Percentiles rank a stretch among this genome's conserved stretches.
Conservation (phyloP, 2,113 vertebrate genomes). For the Podarcis muralis region DNA sequence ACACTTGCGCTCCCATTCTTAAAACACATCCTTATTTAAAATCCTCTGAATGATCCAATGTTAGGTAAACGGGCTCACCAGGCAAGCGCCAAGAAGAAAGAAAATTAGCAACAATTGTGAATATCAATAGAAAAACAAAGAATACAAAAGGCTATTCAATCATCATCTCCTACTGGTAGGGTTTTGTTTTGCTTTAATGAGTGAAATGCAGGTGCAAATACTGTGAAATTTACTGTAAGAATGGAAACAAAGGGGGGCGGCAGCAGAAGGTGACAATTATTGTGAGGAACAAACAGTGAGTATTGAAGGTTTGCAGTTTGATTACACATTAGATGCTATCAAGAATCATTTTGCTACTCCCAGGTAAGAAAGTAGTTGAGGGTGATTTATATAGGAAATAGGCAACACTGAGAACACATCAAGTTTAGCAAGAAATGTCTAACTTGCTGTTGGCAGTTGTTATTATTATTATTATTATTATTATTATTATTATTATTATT, state of each 20-base stretch:
- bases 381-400: background rate
- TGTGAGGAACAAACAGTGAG: background rate
- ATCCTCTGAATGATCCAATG: conserved; percentile 3
- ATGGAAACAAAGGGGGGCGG: background rate
- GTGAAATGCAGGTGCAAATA: background rate
- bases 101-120: conserved; percentile 13
- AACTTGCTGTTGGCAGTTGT: too few relatives aligned
- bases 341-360: background rate
- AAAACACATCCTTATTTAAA: conserved; percentile 20
- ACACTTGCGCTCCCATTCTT: background rate
- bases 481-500: too few relatives aligned
- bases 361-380: background rate
- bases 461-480: too few relatives aligned
- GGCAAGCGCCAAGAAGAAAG: background rate
- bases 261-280: background rate
- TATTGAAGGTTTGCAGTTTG: background rate
- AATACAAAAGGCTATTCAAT: background rate
- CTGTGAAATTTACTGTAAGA: background rate
- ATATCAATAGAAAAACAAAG: background rate
- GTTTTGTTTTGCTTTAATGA: background rate
- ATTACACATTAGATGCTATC: background rate
- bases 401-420: background rate
- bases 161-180: background rate
- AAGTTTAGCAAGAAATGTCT: background rate
- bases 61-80: background rate